Evolutionary conservation across 2,797 vertebrate genomes (phyloP), one percentile per base, ranked within the genome.

Genomic region (Tamandua tetradactyla): DNA sequence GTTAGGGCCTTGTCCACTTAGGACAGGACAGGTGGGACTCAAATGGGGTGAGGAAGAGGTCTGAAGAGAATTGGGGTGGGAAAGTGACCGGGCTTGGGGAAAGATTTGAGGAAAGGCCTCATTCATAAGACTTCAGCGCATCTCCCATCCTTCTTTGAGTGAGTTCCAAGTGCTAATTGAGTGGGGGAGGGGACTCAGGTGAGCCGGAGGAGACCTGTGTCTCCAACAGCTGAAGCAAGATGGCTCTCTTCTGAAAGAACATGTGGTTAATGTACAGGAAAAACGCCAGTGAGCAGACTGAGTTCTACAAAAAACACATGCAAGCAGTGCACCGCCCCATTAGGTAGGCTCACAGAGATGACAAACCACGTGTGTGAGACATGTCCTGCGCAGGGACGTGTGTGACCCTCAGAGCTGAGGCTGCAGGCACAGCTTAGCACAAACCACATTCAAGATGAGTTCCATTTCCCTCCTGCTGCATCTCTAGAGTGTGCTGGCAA

Each of bases 171-270:
- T 62, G 55, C 32, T 62, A 22, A 30, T 59, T 30, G 42, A 61
- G 61, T 4, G 66, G 49, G 32, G 0, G 5, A 61, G 15, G 55
- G 82, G 27, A 27, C 59, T 42, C 40, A 30, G 62, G 35, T 40
- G 87, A 93, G 23, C 35, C 18, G 57, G 32, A 74, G 86, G 42
- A 76, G 75, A 52, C 22, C 20, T 44, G 27, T 4, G 7, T 92
- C 23, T 85, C 80, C 71, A 69, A 59, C 20, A 72, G 69, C 35
- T 22, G 32, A 87, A 89, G 91, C 35, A 79, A 87, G 22, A 69
- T 47, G 11, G 35, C 64, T 91, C 11, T 94, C 80, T 74, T 94
- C 91, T 89, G 30, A 74, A 68, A 96, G 74, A 78, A 47, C 20
- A 76, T 47, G 59, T 66, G 82, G 35, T 14, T 37, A 55, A 44